A percentile compares a stretch with the other conserved stretches of the same genome.
These are phyloP conservation scores for Caenorhabditis japonica DNA, from an alignment of 2,888 invertebrate genomes.

Conservation along the genomic window DNA sequence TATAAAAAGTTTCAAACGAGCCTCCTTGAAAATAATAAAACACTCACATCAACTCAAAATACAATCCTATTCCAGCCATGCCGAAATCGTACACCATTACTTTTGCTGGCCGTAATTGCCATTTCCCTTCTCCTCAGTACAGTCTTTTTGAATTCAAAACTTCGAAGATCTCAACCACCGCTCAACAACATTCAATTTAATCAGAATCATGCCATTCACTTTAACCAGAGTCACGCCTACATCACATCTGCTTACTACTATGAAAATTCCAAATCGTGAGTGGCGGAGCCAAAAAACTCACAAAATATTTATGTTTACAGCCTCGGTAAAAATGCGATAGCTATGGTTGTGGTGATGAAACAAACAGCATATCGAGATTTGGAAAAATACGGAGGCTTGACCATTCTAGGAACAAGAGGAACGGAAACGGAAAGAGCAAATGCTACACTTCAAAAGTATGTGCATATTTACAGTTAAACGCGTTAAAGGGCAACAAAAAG, in stretches of 20 bases:
- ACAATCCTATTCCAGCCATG: slow-evolving; percentile 6
- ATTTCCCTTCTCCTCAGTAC: slow-evolving; percentile 13
- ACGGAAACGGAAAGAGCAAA: slow-evolving; percentile 1
- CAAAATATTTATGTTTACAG: slow-evolving; percentile 3
- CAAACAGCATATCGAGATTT: slow-evolving; percentile 22
- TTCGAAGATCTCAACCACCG: background rate
- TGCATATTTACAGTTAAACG: too few relatives aligned
- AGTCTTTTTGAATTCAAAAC: background rate
- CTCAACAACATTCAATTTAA: background rate
- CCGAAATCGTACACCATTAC: slow-evolving; percentile 7
- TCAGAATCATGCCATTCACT: background rate
- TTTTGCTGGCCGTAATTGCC: slow-evolving; percentile 9
- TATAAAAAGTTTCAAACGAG: too few relatives aligned
- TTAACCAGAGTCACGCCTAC: slow-evolving; percentile 26
- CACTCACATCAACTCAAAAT: too few relatives aligned
- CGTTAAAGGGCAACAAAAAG: too few relatives aligned
- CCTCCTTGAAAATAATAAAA: too few relatives aligned
- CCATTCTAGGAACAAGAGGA: slow-evolving; percentile 16
- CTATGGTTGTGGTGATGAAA: slow-evolving; percentile 39
- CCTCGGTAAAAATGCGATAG: slow-evolving; percentile 35
- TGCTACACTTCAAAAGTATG: too few relatives aligned
- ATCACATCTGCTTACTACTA: slow-evolving; percentile 43
- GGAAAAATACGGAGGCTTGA: slow-evolving; percentile 29
- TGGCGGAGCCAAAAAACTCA: background rate
- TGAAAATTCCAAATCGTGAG: slow-evolving; percentile 39